Evolutionary conservation across 2,888 invertebrate genomes (phyloP).

Genomic region (Plutella xylostella): DNA sequence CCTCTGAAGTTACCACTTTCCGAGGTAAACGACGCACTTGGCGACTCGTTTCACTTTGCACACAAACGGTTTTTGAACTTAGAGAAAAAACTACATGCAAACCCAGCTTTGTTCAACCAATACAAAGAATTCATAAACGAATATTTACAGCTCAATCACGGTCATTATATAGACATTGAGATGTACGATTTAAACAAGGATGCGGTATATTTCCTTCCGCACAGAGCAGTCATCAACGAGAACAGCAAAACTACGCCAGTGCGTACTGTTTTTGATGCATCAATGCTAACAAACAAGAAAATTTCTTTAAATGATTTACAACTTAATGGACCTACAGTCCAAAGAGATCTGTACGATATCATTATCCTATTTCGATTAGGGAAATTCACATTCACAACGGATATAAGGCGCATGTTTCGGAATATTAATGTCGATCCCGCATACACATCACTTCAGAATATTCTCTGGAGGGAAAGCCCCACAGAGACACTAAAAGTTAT

Average conservation of each 20-base stretch:
- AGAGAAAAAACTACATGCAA: slow-evolving; percentile 8
- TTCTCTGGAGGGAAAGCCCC: not conserved
- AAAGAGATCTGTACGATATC: slow-evolving; percentile 17
- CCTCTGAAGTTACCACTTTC: not conserved
- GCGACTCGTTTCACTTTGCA: not conserved
- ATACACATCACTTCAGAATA: slow-evolving; percentile 6
- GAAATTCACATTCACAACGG: slow-evolving; percentile 11
- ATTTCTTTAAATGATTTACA: slow-evolving; percentile 11
- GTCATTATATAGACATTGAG: slow-evolving; percentile 7
- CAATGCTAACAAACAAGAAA: slow-evolving; percentile 8
- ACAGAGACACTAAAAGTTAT: not conserved
- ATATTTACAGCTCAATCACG: slow-evolving; percentile 11
- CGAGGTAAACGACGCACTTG: not conserved
- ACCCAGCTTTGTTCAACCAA: slow-evolving; percentile 6
- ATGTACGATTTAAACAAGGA: slow-evolving; percentile 6
- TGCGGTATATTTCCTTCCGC: slow-evolving; percentile 10
- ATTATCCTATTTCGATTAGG: slow-evolving; percentile 13
- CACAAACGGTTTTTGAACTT: not conserved
- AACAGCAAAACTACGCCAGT: slow-evolving; percentile 5
- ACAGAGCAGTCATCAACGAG: slow-evolving; percentile 11
- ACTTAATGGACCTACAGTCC: slow-evolving; percentile 13
- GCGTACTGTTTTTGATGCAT: slow-evolving; percentile 9
- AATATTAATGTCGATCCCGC: slow-evolving; percentile 6
- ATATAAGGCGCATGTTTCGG: slow-evolving; percentile 19
- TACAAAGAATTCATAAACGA: slow-evolving; percentile 14